Conservation (phyloP, 2,797 vertebrate species). For the Alca torda region DNA sequence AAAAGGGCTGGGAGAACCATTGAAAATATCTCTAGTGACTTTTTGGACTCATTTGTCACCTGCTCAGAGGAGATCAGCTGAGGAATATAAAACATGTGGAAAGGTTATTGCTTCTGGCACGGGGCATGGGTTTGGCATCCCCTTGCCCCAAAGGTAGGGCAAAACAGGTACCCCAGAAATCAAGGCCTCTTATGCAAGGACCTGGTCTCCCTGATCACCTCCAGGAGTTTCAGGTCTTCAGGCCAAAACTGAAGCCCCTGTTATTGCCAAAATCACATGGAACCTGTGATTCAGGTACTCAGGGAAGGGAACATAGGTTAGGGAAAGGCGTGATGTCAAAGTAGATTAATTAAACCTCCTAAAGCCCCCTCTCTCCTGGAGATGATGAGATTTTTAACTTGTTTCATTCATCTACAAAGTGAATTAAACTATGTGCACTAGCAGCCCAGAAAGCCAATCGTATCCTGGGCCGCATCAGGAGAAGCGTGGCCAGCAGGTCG, state of each 20-base stretch:
- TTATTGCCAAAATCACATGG: not conserved
- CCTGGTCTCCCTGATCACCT: not conserved
- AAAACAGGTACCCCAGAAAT: not conserved
- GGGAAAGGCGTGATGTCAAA: too few relatives aligned
- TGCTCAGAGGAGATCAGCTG: not conserved
- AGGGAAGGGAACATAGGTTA: not conserved
- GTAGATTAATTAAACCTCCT: not conserved
- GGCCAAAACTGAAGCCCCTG: not conserved
- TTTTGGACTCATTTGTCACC: not conserved
- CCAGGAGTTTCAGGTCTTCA: not conserved
- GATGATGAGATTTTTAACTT: not conserved
- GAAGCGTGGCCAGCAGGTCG: too few relatives aligned
- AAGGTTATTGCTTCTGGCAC: not conserved
- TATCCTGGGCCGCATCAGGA: too few relatives aligned
- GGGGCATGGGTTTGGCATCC: not conserved
- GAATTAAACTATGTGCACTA: not conserved
- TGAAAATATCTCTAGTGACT: not conserved
- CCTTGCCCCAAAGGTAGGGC: not conserved
- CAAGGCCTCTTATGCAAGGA: not conserved
- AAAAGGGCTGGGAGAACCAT: not conserved
- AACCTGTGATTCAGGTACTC: not conserved
- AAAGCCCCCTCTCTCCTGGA: not conserved
- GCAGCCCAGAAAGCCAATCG: too few relatives aligned
- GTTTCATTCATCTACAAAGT: not conserved
- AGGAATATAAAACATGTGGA: not conserved